Evolutionary conservation across 2,113 vertebrate species (phyloP), one percentile per base, ranked within the genome.

Genomic region (Recurvirostra avosetta): DNA sequence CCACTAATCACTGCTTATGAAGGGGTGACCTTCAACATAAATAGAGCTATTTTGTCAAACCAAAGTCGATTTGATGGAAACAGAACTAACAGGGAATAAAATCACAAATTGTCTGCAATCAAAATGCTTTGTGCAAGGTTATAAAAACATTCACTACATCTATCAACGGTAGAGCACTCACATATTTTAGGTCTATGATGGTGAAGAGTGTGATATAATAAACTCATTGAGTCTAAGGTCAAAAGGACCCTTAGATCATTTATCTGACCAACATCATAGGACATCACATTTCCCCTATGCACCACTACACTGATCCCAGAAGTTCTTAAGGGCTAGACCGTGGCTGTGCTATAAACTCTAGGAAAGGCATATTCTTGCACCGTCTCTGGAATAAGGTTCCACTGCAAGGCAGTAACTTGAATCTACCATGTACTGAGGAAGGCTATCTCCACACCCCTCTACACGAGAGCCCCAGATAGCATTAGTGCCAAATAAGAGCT

Each of bases 11-110:
- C 59, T 91, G 62, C 66, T 95, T 93, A 88, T 92, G 92, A 95
- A 95, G 30, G 66, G 49, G 67, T 97, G 92, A 96, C 97, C 94
- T 97, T 97, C 94, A 96, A 76, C 32, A 92, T 89, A 96, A 97
- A 92, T 85, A 90, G 89, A 80, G 26, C 66, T 92, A 55, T 94
- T 94, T 71, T 95, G 53, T 91, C 92, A 95, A 91, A 79, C 49
- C 23, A 66, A 86, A 95, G 84, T 77, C 23, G 1, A 91, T 92
- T 94, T 95, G 89, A 90, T 86, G 67, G 92, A 95, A 96, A 95
- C 84, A 92, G 86, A 96, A 83, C 77, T 96, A 94, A 94, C 22
- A 45, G 91, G 62, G 84, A 97, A 92, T 91, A 95, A 92, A 96
- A 96, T 95, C 94, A 92, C 77, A 91, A 82, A 95, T 67, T 76